Evolutionary conservation across 2,113 vertebrate species (phyloP).

Genomic region (Eurystomus gularis): DNA sequence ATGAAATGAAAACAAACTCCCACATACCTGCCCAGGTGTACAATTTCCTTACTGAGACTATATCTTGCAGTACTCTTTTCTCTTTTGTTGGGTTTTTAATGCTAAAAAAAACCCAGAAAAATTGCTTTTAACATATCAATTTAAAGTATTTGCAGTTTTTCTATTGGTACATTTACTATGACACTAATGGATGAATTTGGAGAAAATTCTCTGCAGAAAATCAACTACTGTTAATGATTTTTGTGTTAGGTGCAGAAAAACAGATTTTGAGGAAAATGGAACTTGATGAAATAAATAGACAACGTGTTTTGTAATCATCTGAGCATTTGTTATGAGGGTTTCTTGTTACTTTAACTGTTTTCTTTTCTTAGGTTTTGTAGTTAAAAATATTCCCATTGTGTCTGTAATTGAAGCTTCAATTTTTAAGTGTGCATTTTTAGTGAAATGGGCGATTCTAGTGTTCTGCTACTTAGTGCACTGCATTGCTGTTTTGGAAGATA

Average conservation of each 20-base stretch:
- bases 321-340: background rate
- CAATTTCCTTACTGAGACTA: background rate
- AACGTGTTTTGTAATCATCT: background rate
- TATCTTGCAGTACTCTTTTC: background rate
- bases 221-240: background rate
- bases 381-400: background rate
- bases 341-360: background rate
- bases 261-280: background rate
- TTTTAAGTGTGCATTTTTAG: background rate
- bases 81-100: background rate
- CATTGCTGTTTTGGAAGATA: background rate
- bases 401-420: background rate
- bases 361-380: background rate
- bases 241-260: background rate
- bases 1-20: background rate
- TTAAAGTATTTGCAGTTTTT: background rate
- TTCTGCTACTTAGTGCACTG: background rate
- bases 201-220: background rate
- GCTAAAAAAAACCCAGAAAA: background rate
- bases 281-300: background rate
- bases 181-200: background rate
- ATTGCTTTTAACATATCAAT: background rate
- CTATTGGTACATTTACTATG: background rate
- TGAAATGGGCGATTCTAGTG: background rate
- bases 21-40: background rate